Evolutionary conservation across 2,888 invertebrate genomes (phyloP), one percentile per base, ranked within the genome.

Genomic region (Platycheirus rosarum): DNA sequence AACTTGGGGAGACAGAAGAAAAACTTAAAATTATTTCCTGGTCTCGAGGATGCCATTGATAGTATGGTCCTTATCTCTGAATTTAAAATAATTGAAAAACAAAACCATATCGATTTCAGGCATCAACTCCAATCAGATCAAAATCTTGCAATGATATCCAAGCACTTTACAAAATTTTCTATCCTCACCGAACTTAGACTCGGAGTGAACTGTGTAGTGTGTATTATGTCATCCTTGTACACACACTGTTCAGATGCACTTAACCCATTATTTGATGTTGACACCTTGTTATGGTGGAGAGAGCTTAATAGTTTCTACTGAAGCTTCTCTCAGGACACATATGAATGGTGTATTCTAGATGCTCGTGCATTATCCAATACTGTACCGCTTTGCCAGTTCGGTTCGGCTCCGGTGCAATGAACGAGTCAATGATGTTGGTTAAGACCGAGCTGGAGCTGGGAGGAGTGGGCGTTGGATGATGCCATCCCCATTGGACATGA

Each of bases 261-360:
- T 75, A 57, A 70, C 68, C 75, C 60, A 55, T 70, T 75, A 70
- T 75, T 75, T 69, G 63, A 65, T 75, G 69, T 80, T 80, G 75
- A 69, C 69, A 75, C 75, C 65, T 75, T 80, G 79, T 65, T 80
- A 75, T 46, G 60, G 63, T n/a, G 66, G 44, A 75, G 23, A 57
- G 13, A 23, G 14, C 40, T 40, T 60, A 44, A 70, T 75, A 42
- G 55, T 60, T 60, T 68, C 62, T 40, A 51, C 62, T 35, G 20
- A 53, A 18, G 40, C 42, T 29, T 13, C 65, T 48, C 63, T 44
- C 11, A 51, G 51, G 26, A 55, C 42, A 55, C 53, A 65, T n/a
- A 51, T 20, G 14, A 29, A 42, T n/a, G 14, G 20, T 18, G n/a
- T n/a, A 26, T 42, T 2, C 2, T 16, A 8, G 14, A 16, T 16